phyloP scores from a whole-genome alignment of 2,797 vertebrate species.

The Adelosebastes latens region DNA sequence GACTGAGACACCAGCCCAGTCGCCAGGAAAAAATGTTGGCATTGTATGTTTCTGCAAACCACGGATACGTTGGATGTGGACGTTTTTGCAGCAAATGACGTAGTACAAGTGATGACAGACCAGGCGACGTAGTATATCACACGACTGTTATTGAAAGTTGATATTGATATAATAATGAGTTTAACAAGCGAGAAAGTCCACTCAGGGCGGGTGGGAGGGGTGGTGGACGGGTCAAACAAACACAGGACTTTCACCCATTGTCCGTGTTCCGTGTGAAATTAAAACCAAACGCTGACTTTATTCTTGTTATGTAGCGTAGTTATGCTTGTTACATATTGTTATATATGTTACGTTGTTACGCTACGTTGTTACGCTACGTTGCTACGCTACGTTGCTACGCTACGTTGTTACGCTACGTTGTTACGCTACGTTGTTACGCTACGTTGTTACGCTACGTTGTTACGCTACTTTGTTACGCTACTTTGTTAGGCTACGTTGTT shows the following conservation, averaged over 20 bases:
- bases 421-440: too few relatives aligned
- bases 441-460: too few relatives aligned
- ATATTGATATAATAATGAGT: not conserved
- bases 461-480: accelerated
- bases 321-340: too few relatives aligned
- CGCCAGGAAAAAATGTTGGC: not conserved
- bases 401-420: too few relatives aligned
- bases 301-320: too few relatives aligned
- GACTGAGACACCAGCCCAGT: not conserved
- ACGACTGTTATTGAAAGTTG: not conserved
- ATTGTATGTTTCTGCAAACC: not conserved
- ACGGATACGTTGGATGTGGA: not conserved
- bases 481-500: accelerated
- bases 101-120: not conserved
- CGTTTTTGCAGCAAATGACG: not conserved
- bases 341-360: not conserved
- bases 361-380: not conserved
- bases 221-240: too few relatives aligned
- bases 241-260: too few relatives aligned
- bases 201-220: too few relatives aligned
- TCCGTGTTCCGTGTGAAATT: too few relatives aligned
- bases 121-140: not conserved
- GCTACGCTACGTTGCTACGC: too few relatives aligned
- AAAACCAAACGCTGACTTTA: too few relatives aligned
- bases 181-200: too few relatives aligned